Conservation (phyloP, 2,797 vertebrate genomes). For the Channa striata region DNA sequence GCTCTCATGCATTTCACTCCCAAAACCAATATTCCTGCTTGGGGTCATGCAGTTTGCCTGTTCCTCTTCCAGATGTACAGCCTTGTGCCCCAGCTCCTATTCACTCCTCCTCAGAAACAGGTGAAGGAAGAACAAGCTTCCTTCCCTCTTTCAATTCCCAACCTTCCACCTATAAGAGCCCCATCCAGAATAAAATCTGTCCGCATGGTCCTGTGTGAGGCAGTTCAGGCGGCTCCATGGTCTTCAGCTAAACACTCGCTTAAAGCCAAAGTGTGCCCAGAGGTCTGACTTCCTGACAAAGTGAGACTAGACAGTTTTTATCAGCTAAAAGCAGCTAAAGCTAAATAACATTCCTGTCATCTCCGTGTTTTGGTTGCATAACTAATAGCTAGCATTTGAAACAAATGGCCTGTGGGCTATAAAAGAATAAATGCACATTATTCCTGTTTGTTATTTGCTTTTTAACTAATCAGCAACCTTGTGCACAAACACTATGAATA, state of each 20-base stretch:
- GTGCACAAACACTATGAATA: slow-evolving; percentile 43
- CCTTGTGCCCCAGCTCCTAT: slow-evolving; percentile 84
- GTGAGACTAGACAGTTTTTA: slow-evolving; percentile 6
- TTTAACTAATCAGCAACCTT: slow-evolving; percentile 60
- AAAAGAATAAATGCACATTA: slow-evolving; percentile 33
- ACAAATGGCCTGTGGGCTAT: slow-evolving; percentile 14
- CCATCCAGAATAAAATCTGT: slow-evolving; percentile 64
- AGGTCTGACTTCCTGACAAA: slow-evolving; percentile 59
- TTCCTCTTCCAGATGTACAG: slow-evolving; percentile 84
- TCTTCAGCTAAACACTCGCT: slow-evolving; percentile 65
- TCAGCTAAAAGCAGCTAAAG: slow-evolving; percentile 1
- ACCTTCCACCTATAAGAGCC: slow-evolving; percentile 38
- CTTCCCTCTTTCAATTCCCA: slow-evolving; percentile 55
- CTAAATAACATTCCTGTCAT: background rate
- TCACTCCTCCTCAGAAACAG: slow-evolving; percentile 72
- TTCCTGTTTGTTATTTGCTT: slow-evolving; percentile 56
- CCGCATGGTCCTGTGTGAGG: slow-evolving; percentile 61
- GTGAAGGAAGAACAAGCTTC: slow-evolving; percentile 23
- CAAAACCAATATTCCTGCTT: slow-evolving; percentile 62
- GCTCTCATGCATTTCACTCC: slow-evolving; percentile 75
- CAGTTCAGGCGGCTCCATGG: slow-evolving; percentile 63
- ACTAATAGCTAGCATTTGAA: slow-evolving; percentile 17
- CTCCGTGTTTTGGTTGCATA: slow-evolving; percentile 5
- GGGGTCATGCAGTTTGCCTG: slow-evolving; percentile 57
- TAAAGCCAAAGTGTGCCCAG: slow-evolving; percentile 73